These are phyloP conservation scores for Octodon degus DNA, from an alignment of 2,113 vertebrate genomes.

Conservation along the genomic window DNA sequence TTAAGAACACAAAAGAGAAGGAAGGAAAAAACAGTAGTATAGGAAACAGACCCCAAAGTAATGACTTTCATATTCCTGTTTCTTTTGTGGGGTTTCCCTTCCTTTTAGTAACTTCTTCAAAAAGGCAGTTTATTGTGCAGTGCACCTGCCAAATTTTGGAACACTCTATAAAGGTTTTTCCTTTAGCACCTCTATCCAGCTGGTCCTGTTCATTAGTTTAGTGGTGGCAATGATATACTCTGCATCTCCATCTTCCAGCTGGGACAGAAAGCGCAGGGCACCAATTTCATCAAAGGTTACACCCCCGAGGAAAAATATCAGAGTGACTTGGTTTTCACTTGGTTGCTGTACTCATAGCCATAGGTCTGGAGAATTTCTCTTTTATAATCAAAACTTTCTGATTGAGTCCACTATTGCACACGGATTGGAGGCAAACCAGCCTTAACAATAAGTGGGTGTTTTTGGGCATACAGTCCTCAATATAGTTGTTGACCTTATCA, in stretches of 20 bases:
- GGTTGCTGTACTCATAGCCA: slow-evolving; percentile 96
- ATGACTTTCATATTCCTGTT: neutral
- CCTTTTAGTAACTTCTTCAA: neutral
- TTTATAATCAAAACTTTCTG: slow-evolving; percentile 97
- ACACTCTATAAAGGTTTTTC: slow-evolving; percentile 87
- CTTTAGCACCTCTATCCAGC: slow-evolving; percentile 96
- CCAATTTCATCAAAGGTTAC: slow-evolving; percentile 97
- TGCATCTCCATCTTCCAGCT: slow-evolving; percentile 97
- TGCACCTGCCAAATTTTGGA: neutral
- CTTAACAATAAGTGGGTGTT: slow-evolving; percentile 94
- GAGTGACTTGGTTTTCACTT: slow-evolving; percentile 95
- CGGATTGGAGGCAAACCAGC: slow-evolving; percentile 95
- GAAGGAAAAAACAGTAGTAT: neutral
- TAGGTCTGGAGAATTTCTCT: slow-evolving; percentile 98
- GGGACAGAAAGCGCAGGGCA: slow-evolving; percentile 96
- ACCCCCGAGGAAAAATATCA: slow-evolving; percentile 97
- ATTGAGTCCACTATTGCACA: slow-evolving; percentile 97
- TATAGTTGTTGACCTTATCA: slow-evolving; percentile 92
- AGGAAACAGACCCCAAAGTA: neutral
- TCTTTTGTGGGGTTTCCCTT: neutral
- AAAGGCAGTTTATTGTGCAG: neutral
- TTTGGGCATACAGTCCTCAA: slow-evolving; percentile 97
- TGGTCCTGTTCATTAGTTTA: slow-evolving; percentile 96
- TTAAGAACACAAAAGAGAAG: neutral
- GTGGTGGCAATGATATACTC: slow-evolving; percentile 98